phyloP scores from a whole-genome alignment of 2,797 vertebrate species.

The Apogon hyalosoma region DNA sequence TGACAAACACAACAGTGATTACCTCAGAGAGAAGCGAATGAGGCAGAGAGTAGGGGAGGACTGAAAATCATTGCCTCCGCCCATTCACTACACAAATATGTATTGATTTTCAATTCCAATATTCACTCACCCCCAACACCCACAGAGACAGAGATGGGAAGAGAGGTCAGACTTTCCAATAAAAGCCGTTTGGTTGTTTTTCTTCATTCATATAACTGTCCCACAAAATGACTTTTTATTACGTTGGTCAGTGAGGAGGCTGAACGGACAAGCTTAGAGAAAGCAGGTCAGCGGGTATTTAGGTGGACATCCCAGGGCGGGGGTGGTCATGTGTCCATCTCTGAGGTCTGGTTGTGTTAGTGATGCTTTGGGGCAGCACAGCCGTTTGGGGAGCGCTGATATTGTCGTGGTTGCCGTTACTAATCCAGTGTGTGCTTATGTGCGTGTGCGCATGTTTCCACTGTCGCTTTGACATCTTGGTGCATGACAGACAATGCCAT shows the following conservation, averaged over 20 bases:
- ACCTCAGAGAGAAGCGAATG: slow-evolving; percentile 3
- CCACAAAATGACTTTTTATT: slow-evolving; percentile 63
- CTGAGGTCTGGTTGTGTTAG: slow-evolving; percentile 12
- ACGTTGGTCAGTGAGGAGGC: slow-evolving; percentile 53
- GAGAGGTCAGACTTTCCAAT: slow-evolving; percentile 29
- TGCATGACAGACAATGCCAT: slow-evolving; percentile 38
- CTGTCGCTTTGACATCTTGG: slow-evolving; percentile 24
- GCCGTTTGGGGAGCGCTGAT: slow-evolving; percentile 44
- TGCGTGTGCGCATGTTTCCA: slow-evolving; percentile 33
- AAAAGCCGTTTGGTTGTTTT: slow-evolving; percentile 25
- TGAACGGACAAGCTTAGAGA: slow-evolving; percentile 63
- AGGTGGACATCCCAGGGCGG: slow-evolving; percentile 54
- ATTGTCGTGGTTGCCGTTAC: slow-evolving; percentile 16
- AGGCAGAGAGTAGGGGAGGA: neutral
- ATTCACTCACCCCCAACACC: slow-evolving; percentile 23
- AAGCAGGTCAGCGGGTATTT: slow-evolving; percentile 80
- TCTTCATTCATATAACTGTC: slow-evolving; percentile 54
- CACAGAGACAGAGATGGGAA: neutral
- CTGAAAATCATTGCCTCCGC: slow-evolving; percentile 19
- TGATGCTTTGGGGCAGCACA: slow-evolving; percentile 20
- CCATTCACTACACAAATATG: slow-evolving; percentile 39
- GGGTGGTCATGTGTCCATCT: slow-evolving; percentile 11
- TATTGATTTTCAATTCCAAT: slow-evolving; percentile 64
- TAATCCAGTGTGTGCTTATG: slow-evolving; percentile 40
- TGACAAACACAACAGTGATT: slow-evolving; percentile 8